Evolutionary conservation across 2,113 vertebrate genomes (phyloP), one percentile per base, ranked within the genome.

Genomic region (Willisornis vidua): DNA sequence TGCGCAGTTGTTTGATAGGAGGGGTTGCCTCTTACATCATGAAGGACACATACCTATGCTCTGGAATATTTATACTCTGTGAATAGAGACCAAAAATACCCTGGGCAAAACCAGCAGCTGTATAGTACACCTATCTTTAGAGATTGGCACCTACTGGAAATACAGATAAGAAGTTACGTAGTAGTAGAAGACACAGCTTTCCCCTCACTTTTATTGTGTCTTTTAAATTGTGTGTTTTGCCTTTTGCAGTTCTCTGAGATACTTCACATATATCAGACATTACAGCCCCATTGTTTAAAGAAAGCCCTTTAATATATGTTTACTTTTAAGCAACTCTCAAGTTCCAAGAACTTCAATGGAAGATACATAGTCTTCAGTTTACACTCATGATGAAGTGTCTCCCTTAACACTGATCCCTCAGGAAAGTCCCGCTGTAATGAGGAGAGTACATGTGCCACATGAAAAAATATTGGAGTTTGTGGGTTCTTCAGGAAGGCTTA

Each of bases 141-240:
- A 94, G 90, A 54, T 9, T 61, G 46, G 58, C 62, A 79, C 67
- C 31, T 52, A 29, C 41, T 68, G 55, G 59, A 92, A 96, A 86
- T 19, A 90, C 15, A 46, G 66, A 59, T 75, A 89, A 90, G 86
- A 51, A 70, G 52, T 41, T 85, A 58, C n/a, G 29, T 41, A 26
- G 70, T 8, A 82, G 62, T 7, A 85, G 45, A 18, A 82, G 62
- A 70, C 6, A 43, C 14, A 33, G 28, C 33, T 82, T 76, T 80
- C 19, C 3, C 52, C 62, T 94, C 49, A 2, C 37, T 84, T 92
- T 76, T 37, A 49, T 61, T 7, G 1, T 2, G 2, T 45, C 25
- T 85, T 90, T 90, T n/a, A 62, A 46, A 46, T 29, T 11, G 19
- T 7, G 3, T 54, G 10, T 45, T 85, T 90, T 85, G 43, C 39